Base-by-base conservation (phyloP, 2,113 vertebrate genomes). In the Epinephelus cyanopodus region DNA sequence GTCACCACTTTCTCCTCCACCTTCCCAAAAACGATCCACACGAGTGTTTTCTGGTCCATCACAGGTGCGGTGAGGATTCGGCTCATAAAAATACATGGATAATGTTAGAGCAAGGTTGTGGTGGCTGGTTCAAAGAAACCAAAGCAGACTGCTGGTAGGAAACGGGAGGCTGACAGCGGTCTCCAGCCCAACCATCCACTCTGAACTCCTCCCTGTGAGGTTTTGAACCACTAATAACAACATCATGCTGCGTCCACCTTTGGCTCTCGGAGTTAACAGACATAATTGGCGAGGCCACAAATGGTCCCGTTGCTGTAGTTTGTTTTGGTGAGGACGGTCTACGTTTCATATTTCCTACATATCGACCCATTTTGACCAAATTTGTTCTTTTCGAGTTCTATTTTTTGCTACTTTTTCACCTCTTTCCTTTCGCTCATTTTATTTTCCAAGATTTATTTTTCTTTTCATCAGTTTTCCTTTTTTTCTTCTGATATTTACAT, bases 31-130 rank as follows among this genome's bases (percentile, higher is more conserved):
- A 19, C 2, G 1, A 29, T 25, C 62, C 11, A 6, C 2, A 0
- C 0, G 5, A 29, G 6, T 1, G 0, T 13, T 17, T 12, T 29
- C 23, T 47, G 23, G 3, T 12, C n/a, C 0, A 3, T 27, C 53
- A 1, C 23, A 29, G 69, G 39, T 47, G 25, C 6, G 9, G 12
- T 69, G 4, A n/a, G 1, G 21, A 3, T 54, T 6, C 4, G 13
- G 52, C 27, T 21, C 2, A 19, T 21, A 52, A 29, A 21, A 37
- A 12, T 4, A 2, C 13, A 11, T 53, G 1, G 27, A 27, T 48
- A 5, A 17, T 23, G 42, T 65, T 9, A 23, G 21, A 25, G 13
- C 23, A 17, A 8, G 39, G 15, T 15, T 15, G 61, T 13, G 61
- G 9, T 48, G 0, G 4, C n/a, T 3, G 19, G 21, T 7, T 37